Conservation (phyloP, 2,797 vertebrate species). For the Staurois parvus region DNA sequence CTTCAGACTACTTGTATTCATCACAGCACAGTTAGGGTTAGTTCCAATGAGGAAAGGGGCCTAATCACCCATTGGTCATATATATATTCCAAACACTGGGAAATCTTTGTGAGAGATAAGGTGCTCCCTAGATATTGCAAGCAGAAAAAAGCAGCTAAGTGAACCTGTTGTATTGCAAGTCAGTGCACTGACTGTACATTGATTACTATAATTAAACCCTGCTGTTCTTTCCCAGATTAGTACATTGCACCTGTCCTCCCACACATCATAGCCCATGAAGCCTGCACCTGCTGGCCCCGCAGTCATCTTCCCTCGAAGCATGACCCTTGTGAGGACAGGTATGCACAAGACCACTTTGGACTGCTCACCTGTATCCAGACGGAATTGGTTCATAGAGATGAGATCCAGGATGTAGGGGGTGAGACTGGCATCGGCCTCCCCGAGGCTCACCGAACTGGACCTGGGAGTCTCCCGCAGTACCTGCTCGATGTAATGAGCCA, state of each 20-base stretch:
- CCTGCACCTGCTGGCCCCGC: background rate
- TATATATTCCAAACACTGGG: too few relatives aligned
- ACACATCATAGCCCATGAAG: background rate
- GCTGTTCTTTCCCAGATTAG: too few relatives aligned
- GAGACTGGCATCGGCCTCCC: constrained; percentile 44
- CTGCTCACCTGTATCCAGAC: constrained; percentile 53
- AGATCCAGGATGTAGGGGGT: constrained; percentile 53
- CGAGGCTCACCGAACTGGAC: constrained; percentile 44
- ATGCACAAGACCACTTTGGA: background rate
- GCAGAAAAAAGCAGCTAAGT: too few relatives aligned
- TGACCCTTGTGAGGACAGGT: background rate
- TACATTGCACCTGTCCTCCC: too few relatives aligned
- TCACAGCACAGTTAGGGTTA: background rate
- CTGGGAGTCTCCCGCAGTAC: constrained; percentile 34
- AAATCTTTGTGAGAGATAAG: too few relatives aligned
- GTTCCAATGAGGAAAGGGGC: background rate
- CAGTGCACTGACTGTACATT: too few relatives aligned
- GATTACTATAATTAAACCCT: too few relatives aligned
- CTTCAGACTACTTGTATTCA: background rate
- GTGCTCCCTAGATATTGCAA: too few relatives aligned
- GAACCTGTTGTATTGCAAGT: too few relatives aligned
- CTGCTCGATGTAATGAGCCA: constrained; percentile 44
- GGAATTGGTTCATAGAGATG: constrained; percentile 58
- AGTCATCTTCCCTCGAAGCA: too few relatives aligned
- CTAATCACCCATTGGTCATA: too few relatives aligned